These are phyloP conservation scores for Columba janthina DNA, from an alignment of 2,113 vertebrate genomes.

Conservation along the genomic window DNA sequence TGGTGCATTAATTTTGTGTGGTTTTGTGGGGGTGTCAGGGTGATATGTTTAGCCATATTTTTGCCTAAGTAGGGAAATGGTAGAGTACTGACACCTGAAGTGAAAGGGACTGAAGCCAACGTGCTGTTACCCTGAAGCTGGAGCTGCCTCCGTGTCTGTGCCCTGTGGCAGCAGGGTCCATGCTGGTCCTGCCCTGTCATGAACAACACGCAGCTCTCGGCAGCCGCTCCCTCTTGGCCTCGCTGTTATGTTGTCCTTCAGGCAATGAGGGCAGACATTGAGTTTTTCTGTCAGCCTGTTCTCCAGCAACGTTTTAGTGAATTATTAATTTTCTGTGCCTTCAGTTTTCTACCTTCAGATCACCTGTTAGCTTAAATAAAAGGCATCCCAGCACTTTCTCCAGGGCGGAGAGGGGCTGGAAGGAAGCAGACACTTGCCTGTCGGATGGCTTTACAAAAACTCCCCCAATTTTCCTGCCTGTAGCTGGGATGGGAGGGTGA, in stretches of 20 bases:
- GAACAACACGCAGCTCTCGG: fast-evolving
- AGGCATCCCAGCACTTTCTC: neutral
- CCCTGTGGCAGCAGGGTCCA: neutral
- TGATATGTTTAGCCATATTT: neutral
- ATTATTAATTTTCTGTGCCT: constrained; percentile 53
- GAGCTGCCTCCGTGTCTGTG: neutral
- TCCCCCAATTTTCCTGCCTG: neutral
- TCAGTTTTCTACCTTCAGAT: constrained; percentile 43
- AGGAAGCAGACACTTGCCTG: constrained; percentile 25
- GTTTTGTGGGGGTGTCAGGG: neutral
- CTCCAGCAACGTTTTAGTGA: constrained; percentile 20
- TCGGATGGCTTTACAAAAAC: neutral
- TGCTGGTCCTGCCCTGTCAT: fast-evolving
- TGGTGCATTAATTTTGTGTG: neutral
- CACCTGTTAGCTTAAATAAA: constrained; percentile 63
- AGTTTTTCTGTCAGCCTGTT: neutral
- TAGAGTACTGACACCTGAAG: neutral
- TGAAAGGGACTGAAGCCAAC: neutral
- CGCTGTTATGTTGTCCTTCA: neutral
- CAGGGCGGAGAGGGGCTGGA: constrained; percentile 17
- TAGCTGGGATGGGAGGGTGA: neutral
- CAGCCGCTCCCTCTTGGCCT: neutral
- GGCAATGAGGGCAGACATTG: neutral
- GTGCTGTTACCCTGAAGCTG: neutral
- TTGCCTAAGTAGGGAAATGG: neutral